A percentile compares a stretch with the other conserved stretches of the same genome.
phyloP scores from a whole-genome alignment of 2,888 invertebrate species.

The Patella depressa region DNA sequence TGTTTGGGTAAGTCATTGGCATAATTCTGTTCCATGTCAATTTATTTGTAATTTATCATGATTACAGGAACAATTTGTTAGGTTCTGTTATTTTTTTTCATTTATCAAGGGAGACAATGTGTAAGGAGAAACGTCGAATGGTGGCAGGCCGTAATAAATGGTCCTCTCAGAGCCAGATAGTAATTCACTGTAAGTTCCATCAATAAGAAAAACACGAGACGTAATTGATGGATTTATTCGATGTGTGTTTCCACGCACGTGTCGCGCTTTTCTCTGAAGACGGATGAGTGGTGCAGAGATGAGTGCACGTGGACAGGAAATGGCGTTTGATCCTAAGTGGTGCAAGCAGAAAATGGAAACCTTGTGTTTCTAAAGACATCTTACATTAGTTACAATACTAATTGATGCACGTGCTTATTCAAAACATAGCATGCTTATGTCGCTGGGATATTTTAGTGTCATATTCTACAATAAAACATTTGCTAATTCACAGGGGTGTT shows the following conservation, averaged over 20 bases:
- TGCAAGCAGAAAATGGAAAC: no score
- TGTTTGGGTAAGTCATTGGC: no score
- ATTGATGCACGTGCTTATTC: no score
- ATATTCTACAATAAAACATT: no score
- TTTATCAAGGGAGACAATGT: not conserved
- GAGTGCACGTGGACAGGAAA: not conserved
- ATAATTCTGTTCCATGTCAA: not conserved
- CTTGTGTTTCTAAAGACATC: no score
- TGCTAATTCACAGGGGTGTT: no score
- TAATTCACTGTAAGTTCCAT: constrained; percentile 8
- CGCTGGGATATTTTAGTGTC: no score
- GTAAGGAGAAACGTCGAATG: not conserved
- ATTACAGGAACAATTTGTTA: not conserved
- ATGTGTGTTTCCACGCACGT: constrained; percentile 2
- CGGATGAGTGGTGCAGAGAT: not conserved
- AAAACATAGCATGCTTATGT: no score
- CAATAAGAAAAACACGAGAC: constrained; percentile 9
- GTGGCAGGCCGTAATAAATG: not conserved
- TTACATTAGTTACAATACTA: no score
- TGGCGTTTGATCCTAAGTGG: not conserved
- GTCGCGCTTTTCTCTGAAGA: not conserved
- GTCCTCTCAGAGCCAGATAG: not conserved
- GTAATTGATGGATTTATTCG: constrained; percentile 8
- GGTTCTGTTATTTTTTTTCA: constrained; percentile 1
- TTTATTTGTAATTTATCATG: constrained; percentile 3